phyloP scores from a whole-genome alignment of 2,113 vertebrate species.

The Sprattus sprattus region DNA sequence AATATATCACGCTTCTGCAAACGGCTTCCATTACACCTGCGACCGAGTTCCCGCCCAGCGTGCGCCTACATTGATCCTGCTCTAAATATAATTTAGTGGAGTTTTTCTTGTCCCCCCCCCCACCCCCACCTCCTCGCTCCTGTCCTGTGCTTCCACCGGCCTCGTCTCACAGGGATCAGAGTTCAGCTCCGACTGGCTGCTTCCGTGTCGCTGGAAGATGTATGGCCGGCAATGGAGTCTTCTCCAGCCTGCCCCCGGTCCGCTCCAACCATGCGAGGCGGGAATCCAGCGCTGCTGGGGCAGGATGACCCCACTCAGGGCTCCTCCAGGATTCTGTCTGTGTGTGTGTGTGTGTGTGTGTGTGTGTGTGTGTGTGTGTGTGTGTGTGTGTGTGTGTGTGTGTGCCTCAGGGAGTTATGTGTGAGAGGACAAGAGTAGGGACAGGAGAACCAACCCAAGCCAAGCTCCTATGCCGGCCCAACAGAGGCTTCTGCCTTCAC shows the following conservation, averaged over 20 bases:
- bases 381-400: not conserved
- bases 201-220: constrained; percentile 36
- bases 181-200: constrained; percentile 37
- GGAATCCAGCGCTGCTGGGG: not conserved
- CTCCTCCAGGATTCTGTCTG: not conserved
- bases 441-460: not conserved
- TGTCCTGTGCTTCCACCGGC: not conserved
- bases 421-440: not conserved
- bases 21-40: constrained; percentile 49
- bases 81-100: constrained; percentile 42
- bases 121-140: not conserved
- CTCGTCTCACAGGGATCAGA: constrained; percentile 15
- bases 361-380: not conserved
- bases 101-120: constrained; percentile 26
- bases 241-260: not conserved
- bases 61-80: constrained; percentile 38
- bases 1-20: constrained; percentile 71
- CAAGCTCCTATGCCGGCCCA: not conserved
- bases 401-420: not conserved
- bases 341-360: not conserved
- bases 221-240: constrained; percentile 29
- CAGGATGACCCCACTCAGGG: not conserved
- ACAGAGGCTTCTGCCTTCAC: not conserved
- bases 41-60: constrained; percentile 35
- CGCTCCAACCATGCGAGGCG: not conserved